Base-by-base conservation (phyloP, 2,797 vertebrate genomes). In the Todus mexicanus region DNA sequence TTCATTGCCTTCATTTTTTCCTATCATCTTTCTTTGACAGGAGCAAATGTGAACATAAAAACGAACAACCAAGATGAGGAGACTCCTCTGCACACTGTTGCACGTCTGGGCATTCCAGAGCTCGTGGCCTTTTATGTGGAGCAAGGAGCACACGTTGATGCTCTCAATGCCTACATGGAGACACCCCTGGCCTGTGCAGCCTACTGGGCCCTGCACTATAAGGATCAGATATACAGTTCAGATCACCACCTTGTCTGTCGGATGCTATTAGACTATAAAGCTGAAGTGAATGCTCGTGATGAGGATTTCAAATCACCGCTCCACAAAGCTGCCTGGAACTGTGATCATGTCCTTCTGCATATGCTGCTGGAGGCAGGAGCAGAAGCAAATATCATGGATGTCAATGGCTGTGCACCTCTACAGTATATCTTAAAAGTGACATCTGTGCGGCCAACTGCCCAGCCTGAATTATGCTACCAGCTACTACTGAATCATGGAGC, bases 271-370 rank as follows among this genome's bases (percentile, higher is more conserved):
- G 98, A 99, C 97, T 98, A 98, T 76, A 92, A 97, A 4, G 99
- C 99, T 4, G 98, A 98, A 77, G 98, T 98, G 21, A 98, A 99
- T 10, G 71, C 98, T 71, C 97, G 98, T 5, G 99, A 99, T 4
- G 98, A 98, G 9, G 99, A 99, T 97, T 96, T 98, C 59, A 99
- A 99, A 91, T 98, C 99, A 1, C 98, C 99, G 0, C 98, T 99
- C 22, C 99, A 99, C 97, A 99, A 99, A 95, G 99, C 99, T 0
- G 98, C 99, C 73, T 99, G 99, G 99, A 99, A 99, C 97, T 99
- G 98, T 26, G 99, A 99, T 89, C 98, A 99, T 1, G 60, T 98
- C 69, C 97, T 99, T 80, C 98, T 99, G 95, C 97, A 98, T 83
- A 99, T 99, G 98, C 97, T 99, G 95, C 98, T 99, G 94, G 98